Evolutionary conservation across 2,797 vertebrate genomes (phyloP), one percentile per base, ranked within the genome.

Genomic region (Heterohyrax brucei): DNA sequence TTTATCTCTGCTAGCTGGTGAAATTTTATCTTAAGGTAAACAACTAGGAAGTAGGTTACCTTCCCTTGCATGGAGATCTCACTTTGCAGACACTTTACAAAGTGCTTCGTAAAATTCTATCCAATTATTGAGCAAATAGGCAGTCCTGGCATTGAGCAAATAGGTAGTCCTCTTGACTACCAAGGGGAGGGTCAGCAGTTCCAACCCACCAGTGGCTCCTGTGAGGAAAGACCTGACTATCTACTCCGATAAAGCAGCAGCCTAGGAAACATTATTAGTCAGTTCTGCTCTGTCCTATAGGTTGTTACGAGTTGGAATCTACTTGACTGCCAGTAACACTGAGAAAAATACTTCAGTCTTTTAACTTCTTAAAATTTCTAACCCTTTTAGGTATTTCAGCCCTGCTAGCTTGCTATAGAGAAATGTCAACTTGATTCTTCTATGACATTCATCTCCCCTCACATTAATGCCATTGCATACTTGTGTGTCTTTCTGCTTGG

Each of bases 291-390:
- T 13, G 12, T 56, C 53, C 53, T 56, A 56, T 56, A 56, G 53
- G 53, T 56, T 13, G 53, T 61, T 61, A 61, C 6, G 59, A 61
- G 59, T 61, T 22, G 21, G 21, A 61, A 61, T 61, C 19, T 8
- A 61, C 59, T 61, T 8, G 19, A 22, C 21, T 6, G 59, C 21
- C 19, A 18, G 22, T 21, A 61, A 61, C 21, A 61, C 28, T 30
- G 19, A 83, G 21, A 33, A 87, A 87, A 93, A 83, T 61, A 61
- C 18, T 75, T 75, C 7, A 68, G 1, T 53, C 26, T 76, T 94
- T 80, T n/a, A 92, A 76, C 16, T 33, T 59, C 53, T 64, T 13
- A 16, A 59, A 96, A 94, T 46, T 39, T 68, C 46, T 91, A 76
- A n/a, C 2, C 33, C 2, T 2, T 59, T 28, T n/a, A 84, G 39